These are phyloP conservation scores for Acanthococcus lagerstroemiae DNA, from an alignment of 2,888 invertebrate genomes.

Conservation along the genomic window DNA sequence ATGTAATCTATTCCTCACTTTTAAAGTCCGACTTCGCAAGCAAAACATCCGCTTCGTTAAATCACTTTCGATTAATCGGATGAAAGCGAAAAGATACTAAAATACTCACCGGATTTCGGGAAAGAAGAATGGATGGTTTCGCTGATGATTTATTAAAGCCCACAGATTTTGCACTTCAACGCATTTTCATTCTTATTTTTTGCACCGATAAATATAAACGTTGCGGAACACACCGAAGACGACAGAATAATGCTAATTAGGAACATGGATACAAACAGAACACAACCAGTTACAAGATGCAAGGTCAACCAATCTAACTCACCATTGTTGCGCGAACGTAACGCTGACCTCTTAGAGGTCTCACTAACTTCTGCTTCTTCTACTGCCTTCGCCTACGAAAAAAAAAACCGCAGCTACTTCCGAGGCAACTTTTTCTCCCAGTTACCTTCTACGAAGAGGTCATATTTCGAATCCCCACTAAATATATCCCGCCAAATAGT, in stretches of 20 bases:
- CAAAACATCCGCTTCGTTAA: too few species aligned
- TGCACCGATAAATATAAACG: slow-evolving; percentile 1
- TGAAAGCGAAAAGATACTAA: too few species aligned
- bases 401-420: not conserved
- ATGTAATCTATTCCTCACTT: too few species aligned
- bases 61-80: too few species aligned
- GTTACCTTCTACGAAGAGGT: not conserved
- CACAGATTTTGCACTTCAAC: not conserved
- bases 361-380: slow-evolving; percentile 21
- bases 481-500: too few species aligned
- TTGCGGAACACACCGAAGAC: slow-evolving; percentile 27
- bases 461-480: not conserved
- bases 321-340: slow-evolving; percentile 27
- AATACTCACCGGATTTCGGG: too few species aligned
- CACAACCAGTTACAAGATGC: slow-evolving; percentile 30
- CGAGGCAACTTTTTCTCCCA: not conserved
- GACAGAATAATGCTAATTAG: slow-evolving; percentile 29
- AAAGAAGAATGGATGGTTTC: too few species aligned
- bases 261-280: slow-evolving; percentile 21
- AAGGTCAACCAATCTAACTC: slow-evolving; percentile 29
- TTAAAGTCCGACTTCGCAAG: too few species aligned
- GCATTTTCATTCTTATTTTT: not conserved
- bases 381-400: slow-evolving; percentile 10
- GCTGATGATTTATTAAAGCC: too few species aligned
- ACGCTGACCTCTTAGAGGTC: slow-evolving; percentile 29